Percentiles rank a stretch among this genome's conserved stretches.
phyloP scores from a whole-genome alignment of 2,113 vertebrate genomes.

The Megatriorchis doriae region DNA sequence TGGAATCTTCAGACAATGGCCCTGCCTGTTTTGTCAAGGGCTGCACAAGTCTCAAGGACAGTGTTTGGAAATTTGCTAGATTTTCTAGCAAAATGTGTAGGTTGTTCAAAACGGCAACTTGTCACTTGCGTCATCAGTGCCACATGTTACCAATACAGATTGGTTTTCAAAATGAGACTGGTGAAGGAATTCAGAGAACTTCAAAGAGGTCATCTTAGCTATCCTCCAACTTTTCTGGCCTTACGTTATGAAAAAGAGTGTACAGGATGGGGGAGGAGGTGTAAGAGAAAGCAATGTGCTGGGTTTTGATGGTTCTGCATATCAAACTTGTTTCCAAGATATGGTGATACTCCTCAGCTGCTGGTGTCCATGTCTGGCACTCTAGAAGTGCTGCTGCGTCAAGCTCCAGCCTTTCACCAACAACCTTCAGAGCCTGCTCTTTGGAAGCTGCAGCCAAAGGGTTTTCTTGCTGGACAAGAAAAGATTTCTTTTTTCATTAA shows the following conservation, averaged over 20 bases:
- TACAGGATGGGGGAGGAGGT: background rate
- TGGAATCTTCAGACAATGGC: background rate
- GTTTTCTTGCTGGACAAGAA: background rate
- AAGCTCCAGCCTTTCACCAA: background rate
- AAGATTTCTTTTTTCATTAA: background rate
- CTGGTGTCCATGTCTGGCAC: background rate
- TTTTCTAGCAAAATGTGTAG: background rate
- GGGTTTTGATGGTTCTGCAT: background rate
- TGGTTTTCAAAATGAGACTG: background rate
- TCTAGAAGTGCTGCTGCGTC: background rate
- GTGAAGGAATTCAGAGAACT: background rate
- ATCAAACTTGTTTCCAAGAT: background rate
- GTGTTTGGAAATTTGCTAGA: background rate
- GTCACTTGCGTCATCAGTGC: background rate
- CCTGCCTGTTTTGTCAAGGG: background rate
- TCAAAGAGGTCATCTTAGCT: background rate
- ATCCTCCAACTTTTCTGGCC: background rate
- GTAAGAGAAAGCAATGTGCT: background rate
- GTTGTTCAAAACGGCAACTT: background rate
- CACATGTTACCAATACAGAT: background rate
- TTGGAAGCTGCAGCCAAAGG: background rate
- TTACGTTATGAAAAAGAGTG: background rate
- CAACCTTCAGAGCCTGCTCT: background rate
- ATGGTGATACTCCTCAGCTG: background rate
- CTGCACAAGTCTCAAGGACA: background rate